Evolutionary conservation across 1,140 invertebrate species (phyloP), one percentile per base, ranked within the genome.

Genomic region (Protaetia brevitarsis): DNA sequence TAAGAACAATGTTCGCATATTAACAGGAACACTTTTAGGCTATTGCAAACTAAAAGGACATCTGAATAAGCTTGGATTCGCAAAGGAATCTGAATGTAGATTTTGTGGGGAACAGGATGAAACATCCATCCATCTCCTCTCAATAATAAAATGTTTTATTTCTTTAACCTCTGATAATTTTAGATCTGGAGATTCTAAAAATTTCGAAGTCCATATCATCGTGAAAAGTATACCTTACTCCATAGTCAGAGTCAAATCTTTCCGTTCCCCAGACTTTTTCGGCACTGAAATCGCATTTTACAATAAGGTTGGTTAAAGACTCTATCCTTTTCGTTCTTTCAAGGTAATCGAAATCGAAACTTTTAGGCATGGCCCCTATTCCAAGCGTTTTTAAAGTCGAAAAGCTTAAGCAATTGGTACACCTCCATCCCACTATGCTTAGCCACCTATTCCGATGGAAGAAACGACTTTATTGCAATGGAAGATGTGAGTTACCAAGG

Each of bases 221-320:
- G 79, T 87, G 0, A 90, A 90, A 74, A 80, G 80, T 4, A 80
- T 89, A 64, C 87, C 88, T 0, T 81, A 82, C 59, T 89, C 85
- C 69, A 60, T 84, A 2, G 84, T 82, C 2, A 76, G 87, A 19
- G 80, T 84, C 8, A 84, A 86, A 27, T 85, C 88, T 0, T 90
- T 83, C 68, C 81, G 84, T 56, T 88, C 85, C 21, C 67, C 77
- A n/a, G 86, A 88, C 28, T 89, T 89, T 71, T 90, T 89, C 67
- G 74, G 77, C 61, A 89, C 89, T 71, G 88, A 90, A 78, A 85
- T 88, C 6, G 71, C 76, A 45, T 89, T 89, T 71, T 89, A 89
- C 72, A 76, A 80, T 6, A 80, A 85, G 69, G 85, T 88, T 34
- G 16, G 26, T 3, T 4, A 51, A n/a, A 21, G 6, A n/a, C 26